phyloP scores from a whole-genome alignment of 2,888 invertebrate genomes.

The Temnothorax ravouxi region DNA sequence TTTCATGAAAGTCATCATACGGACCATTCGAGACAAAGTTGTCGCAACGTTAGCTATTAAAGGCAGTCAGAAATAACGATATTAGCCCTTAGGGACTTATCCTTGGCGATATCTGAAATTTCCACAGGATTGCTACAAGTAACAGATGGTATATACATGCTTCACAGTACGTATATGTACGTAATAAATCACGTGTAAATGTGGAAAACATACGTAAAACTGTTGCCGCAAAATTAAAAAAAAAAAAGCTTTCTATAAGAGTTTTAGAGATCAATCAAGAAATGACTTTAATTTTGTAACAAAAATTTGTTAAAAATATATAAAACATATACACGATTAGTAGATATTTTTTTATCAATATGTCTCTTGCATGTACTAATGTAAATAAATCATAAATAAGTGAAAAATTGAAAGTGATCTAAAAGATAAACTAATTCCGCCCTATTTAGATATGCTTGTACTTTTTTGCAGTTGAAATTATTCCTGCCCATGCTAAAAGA shows the following conservation, averaged over 20 bases:
- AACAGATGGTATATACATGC: constrained; percentile 48
- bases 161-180: background rate
- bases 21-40: constrained; percentile 17
- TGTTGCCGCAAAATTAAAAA: constrained; percentile 19
- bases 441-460: too few species aligned
- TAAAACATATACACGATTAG: background rate
- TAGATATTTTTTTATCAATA: background rate
- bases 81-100: constrained; percentile 56
- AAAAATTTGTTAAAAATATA: background rate
- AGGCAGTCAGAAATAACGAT: constrained; percentile 38
- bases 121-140: constrained; percentile 52
- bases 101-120: constrained; percentile 25
- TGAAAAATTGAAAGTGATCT: background rate
- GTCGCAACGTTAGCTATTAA: constrained; percentile 7
- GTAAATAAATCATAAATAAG: background rate
- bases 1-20: constrained; percentile 17
- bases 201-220: constrained; percentile 28
- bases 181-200: constrained; percentile 24
- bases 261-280: background rate
- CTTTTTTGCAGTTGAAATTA: too few species aligned
- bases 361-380: too few species aligned
- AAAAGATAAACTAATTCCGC: background rate
- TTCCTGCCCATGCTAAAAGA: background rate
- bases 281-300: background rate
- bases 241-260: background rate